These are phyloP conservation scores for Ernsta delagoae DNA, from an alignment of 2,888 invertebrate genomes.

Conservation along the genomic window DNA sequence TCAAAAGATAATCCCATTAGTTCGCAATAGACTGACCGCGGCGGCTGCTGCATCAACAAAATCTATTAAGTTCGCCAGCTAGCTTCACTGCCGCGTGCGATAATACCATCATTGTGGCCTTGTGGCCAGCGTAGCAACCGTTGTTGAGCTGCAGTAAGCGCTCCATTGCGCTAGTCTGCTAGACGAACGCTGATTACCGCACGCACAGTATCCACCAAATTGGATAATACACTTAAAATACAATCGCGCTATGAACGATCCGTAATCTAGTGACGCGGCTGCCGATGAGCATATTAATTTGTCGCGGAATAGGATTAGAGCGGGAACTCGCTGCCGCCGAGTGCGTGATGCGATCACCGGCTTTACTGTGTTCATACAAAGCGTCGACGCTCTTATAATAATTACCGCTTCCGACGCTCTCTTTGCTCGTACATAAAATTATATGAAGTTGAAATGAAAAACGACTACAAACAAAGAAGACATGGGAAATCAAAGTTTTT, in stretches of 20 bases:
- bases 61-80: slow-evolving; percentile 82
- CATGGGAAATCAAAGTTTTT: not conserved
- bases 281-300: slow-evolving; percentile 85
- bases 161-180: slow-evolving; percentile 66
- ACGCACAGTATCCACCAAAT: slow-evolving; percentile 86
- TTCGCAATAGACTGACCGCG: slow-evolving; percentile 73
- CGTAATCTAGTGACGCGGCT: slow-evolving; percentile 81
- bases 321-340: slow-evolving; percentile 44
- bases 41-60: slow-evolving; percentile 70
- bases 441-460: not conserved
- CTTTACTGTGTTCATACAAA: slow-evolving; percentile 60
- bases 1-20: slow-evolving; percentile 77
- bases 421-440: slow-evolving; percentile 1
- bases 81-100: slow-evolving; percentile 68
- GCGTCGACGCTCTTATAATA: slow-evolving; percentile 53
- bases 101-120: slow-evolving; percentile 71
- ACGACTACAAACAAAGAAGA: not conserved
- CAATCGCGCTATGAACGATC: slow-evolving; percentile 83
- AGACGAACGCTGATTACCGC: slow-evolving; percentile 77
- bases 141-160: slow-evolving; percentile 51
- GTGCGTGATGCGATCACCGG: slow-evolving; percentile 63
- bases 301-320: slow-evolving; percentile 80
- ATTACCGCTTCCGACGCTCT: slow-evolving; percentile 48
- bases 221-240: slow-evolving; percentile 89
- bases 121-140: slow-evolving; percentile 38